Evolutionary conservation across 2,113 vertebrate genomes (phyloP), one percentile per base, ranked within the genome.

Genomic region (Cyanistes caeruleus): DNA sequence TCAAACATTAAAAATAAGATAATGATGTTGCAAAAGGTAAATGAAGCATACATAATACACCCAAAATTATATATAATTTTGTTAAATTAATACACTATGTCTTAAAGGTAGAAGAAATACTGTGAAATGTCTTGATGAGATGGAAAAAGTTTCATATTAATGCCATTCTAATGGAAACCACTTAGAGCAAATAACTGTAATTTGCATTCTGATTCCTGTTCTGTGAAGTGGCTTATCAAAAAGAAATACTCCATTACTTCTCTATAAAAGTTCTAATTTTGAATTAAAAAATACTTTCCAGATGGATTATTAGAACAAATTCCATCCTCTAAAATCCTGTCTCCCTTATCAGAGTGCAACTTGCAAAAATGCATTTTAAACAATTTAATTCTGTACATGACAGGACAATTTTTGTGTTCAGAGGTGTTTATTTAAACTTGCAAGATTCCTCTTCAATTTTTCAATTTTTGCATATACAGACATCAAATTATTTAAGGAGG

Each of bases 171-270:
- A 96, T 96, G 93, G 97, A 97, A 97, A 95, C 94, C 96, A 96
- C 94, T 97, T 97, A 96, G 56, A 95, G 86, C 78, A 97, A 97
- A 97, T 97, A 97, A 96, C 96, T 93, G 93, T 97, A 96, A 97
- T 97, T 97, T 97, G 81, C 94, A 91, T 95, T 96, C 93, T 92
- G 95, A 97, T 96, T 95, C 86, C 33, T 95, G 49, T 94, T 96
- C 93, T 92, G 83, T 96, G 95, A 95, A 97, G 90, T 89, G 90
- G 81, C 72, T 97, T 96, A 95, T 96, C 95, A 95, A 92, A 96
- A 97, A 95, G 93, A 94, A 97, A 91, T 96, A 96, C 74, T 92
- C 94, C 90, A 97, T 96, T 96, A 93, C 93, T 92, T 93, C 72
- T 89, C 37, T 86, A 80, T 85, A 67, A 73, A 94, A 97, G 91